Evolutionary conservation across 2,113 vertebrate species (phyloP), one percentile per base, ranked within the genome.

Genomic region (Bos javanicus): DNA sequence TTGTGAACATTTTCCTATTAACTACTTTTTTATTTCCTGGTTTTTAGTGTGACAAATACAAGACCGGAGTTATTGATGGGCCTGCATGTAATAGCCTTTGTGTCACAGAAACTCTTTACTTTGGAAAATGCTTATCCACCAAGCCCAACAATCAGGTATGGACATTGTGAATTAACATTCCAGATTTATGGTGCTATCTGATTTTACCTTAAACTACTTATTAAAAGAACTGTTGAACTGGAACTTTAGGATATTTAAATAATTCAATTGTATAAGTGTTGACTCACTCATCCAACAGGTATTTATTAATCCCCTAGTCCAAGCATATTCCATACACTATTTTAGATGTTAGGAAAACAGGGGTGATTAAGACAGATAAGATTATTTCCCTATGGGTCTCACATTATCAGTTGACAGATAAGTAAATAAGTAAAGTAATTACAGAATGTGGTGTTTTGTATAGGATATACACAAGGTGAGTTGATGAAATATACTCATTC

Each of bases 21-120:
- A 97, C 95, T 94, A 2, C 56, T 64, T 87, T 85, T 87, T 93
- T 59, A 23, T 91, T 94, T 36, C 84, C 86, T 98, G 48, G 96
- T 92, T 98, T 98, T 97, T 97, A 99, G 99, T 99, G 99, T 98
- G 99, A 99, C 98, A 99, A 99, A 98, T 99, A 99, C 98, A 99
- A 98, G 98, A 99, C 99, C 28, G 99, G 99, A 64, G 99, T 99
- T 96, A 99, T 99, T 60, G 99, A 99, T 80, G 99, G 99, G 64
- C 99, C 99, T 28, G 99, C 99, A 16, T 99, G 99, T 98, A 99
- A 99, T 95, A 99, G 99, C 97, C 99, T 99, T 90, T 99, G 99
- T 98, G 99, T 99, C 60, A 99, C 99, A 98, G 99, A 99, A 98
- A 99, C 99, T 0, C 91, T 99, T 54, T 99, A 99, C 98, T 99